phyloP scores from a whole-genome alignment of 2,888 invertebrate species.

The Thymelicus lineola region DNA sequence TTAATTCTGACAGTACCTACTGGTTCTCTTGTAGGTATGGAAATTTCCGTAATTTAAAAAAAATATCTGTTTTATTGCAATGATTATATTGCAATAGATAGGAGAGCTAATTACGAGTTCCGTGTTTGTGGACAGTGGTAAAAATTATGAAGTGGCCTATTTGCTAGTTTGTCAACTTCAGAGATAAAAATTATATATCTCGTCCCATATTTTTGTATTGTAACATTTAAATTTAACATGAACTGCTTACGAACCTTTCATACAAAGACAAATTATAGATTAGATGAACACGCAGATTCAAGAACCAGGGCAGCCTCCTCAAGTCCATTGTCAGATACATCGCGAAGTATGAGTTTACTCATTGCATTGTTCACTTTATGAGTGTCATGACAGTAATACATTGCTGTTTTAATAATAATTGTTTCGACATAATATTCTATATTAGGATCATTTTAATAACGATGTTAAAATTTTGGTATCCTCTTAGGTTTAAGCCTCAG shows the following conservation, averaged over 20 bases:
- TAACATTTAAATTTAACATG: not conserved
- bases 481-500: too few species aligned
- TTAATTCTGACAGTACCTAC: too few species aligned
- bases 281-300: constrained; percentile 36
- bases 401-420: constrained; percentile 18
- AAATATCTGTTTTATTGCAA: too few species aligned
- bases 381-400: constrained; percentile 29
- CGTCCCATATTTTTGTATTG: not conserved
- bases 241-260: not conserved
- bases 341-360: constrained; percentile 32
- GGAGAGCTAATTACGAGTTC: too few species aligned
- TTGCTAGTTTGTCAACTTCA: not conserved
- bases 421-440: not conserved
- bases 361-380: constrained; percentile 25
- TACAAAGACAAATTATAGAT: constrained; percentile 34
- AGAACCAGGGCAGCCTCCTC: constrained; percentile 26
- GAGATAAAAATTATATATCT: not conserved
- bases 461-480: too few species aligned
- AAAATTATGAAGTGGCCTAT: too few species aligned
- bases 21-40: too few species aligned
- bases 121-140: too few species aligned
- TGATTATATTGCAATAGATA: too few species aligned
- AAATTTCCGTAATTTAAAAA: too few species aligned
- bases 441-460: too few species aligned
- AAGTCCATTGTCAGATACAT: constrained; percentile 32